Base-by-base conservation (phyloP, 2,888 invertebrate genomes). In the Polydrusus pterygomalis region DNA sequence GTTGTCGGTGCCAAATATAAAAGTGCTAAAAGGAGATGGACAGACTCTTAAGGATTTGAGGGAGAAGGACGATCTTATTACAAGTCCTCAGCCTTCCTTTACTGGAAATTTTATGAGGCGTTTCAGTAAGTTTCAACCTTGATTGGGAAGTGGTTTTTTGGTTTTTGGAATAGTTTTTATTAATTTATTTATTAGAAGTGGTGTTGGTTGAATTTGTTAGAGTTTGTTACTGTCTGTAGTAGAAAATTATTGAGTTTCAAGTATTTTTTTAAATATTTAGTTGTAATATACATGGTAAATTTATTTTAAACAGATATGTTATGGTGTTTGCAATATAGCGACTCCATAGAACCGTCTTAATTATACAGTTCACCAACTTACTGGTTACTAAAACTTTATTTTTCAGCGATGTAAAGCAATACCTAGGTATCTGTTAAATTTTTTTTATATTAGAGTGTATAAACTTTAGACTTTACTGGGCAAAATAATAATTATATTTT, bases 21-120 rank as follows among this genome's bases (percentile, higher is more conserved):
- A 93, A 86, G 90, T 88, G 84, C 87, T 85, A 79, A 88, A 88
- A 90, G 91, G 89, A 83, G 91, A 91, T 79, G 88, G 88, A 81
- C 85, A 84, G 79, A 86, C 86, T 77, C 84, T 89, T 82, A 88
- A 88, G 84, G 92, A 90, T 85, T 88, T 90, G 82, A 89, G 93
- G 86, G 89, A 89, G 83, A 89, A 88, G 84, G 90, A 89, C 80
- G 88, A 88, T 81, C 81, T 79, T 11, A 70, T 80, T 15, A 82
- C 81, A 58, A 84, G 83, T 81, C 84, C 83, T 83, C 85, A 89
- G 81, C 88, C 89, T 74, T 89, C 92, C 78, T 92, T 94, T 89
- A 92, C 93, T 83, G 93, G 93, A 86, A 93, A 90, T 90, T 89
- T 95, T 83, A 93, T 94, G 90, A 91, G 95, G 87, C 93, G 95